A percentile compares a stretch with the other conserved stretches of the same genome.
These are phyloP conservation scores for Tapirus terrestris DNA, from an alignment of 2,113 vertebrate genomes.

Conservation along the genomic window DNA sequence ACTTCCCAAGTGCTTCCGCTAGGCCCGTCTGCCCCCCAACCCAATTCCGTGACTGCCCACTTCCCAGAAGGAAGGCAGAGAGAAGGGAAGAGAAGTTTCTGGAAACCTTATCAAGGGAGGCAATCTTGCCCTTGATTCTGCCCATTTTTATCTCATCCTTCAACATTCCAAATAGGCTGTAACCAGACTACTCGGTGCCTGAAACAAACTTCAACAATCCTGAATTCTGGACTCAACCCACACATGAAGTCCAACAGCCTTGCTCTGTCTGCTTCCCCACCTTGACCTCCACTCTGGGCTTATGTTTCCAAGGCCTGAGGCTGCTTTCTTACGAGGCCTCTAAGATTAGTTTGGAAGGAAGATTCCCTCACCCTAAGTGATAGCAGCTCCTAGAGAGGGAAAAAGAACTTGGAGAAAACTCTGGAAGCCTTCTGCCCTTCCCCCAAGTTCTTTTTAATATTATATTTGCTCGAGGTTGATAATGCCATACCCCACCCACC, in stretches of 20 bases:
- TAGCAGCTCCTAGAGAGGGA: not conserved
- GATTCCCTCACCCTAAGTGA: not conserved
- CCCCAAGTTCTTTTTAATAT: not conserved
- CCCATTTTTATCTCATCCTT: not conserved
- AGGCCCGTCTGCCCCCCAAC: not conserved
- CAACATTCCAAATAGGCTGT: not conserved
- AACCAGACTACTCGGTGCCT: not conserved
- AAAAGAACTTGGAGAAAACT: not conserved
- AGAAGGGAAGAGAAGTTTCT: not conserved
- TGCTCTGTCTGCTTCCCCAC: not conserved
- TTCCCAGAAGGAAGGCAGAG: not conserved
- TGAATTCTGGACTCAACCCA: not conserved
- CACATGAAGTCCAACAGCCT: not conserved
- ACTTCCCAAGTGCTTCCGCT: not conserved
- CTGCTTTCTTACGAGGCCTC: not conserved
- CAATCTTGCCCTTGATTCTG: not conserved
- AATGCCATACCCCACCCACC: not conserved
- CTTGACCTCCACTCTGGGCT: not conserved
- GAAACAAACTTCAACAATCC: not conserved
- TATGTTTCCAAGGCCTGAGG: not conserved
- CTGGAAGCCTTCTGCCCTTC: not conserved
- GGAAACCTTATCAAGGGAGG: not conserved
- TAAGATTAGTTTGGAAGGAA: not conserved
- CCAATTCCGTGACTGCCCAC: not conserved
- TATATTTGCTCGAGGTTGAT: not conserved